A percentile compares a stretch with the other conserved stretches of the same genome.
phyloP scores from a whole-genome alignment of 2,797 vertebrate species.

The Bradypus variegatus region DNA sequence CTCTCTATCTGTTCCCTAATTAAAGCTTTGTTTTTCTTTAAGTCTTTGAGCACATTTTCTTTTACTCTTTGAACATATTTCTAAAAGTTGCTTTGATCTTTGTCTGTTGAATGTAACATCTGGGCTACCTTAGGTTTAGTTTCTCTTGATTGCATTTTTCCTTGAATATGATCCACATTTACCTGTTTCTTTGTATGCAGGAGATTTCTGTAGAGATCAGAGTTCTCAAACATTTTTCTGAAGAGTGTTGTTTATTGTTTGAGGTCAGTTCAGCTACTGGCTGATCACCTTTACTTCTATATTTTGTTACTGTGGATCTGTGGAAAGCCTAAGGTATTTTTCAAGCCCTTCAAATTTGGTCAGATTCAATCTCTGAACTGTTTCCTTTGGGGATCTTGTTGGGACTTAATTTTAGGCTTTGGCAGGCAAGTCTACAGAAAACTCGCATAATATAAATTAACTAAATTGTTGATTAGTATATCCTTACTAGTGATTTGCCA shows the following conservation, averaged over 20 bases:
- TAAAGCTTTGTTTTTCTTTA: constrained; percentile 34
- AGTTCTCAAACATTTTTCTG: background rate
- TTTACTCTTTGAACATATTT: background rate
- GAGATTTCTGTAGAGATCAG: background rate
- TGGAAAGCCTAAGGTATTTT: background rate
- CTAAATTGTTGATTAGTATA: constrained; percentile 19
- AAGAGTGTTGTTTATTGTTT: constrained; percentile 8
- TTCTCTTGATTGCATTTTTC: background rate
- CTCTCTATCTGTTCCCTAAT: background rate
- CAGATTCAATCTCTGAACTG: background rate
- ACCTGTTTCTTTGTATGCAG: background rate
- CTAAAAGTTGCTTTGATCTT: background rate
- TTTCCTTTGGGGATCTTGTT: background rate
- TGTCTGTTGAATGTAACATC: background rate
- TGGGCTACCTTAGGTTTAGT: background rate
- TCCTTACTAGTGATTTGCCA: background rate
- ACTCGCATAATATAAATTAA: background rate
- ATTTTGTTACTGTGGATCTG: background rate
- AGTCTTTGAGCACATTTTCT: background rate
- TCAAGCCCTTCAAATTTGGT: background rate
- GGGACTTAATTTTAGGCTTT: constrained; percentile 21
- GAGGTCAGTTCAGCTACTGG: background rate
- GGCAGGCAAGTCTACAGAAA: background rate
- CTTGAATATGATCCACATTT: background rate
- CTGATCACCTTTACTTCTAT: background rate